Evolutionary conservation across 2,888 invertebrate genomes (phyloP), one percentile per base, ranked within the genome.

Genomic region (Tetheella fluctuosa): DNA sequence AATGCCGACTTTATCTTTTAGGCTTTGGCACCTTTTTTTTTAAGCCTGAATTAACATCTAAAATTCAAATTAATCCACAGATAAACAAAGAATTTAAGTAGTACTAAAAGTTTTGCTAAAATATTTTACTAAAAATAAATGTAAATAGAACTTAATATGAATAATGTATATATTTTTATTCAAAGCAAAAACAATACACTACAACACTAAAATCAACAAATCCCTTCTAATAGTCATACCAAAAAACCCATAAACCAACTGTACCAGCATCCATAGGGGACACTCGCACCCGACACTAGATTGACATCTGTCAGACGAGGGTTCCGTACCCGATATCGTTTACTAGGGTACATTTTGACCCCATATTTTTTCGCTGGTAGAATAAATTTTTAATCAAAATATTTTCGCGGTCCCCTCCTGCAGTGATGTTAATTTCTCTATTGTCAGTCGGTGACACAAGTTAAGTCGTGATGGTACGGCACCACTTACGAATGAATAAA

Each of bases 311-410:
- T 90, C 91, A 89, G 80, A 68, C 65, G 73, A 79, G 77, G 76
- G 76, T 66, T 70, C 62, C 63, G 57, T 59, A 65, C 67, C 61
- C 60, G 64, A 64, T 62, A 59, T 60, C 63, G 68, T 70, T 65
- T 39, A 39, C 39, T 39, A 71, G 79, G 80, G 79, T 73, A 62
- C 63, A 64, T 58, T 68, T 62, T 79, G 84, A 86, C 88, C 86
- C 85, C 81, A 81, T 76, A 78, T 77, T 81, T 78, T 83, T 79
- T 75, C 66, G 73, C 84, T 83, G 83, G 87, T 79, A 74, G 82
- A 86, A 88, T 91, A 89, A 87, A 90, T 90, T 91, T 91, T 91
- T 92, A 91, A 92, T 92, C 91, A 91, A 91, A 92, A 92, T 87
- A 91, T 90, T 90, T 89, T 83, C 73, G 76, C 73, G 79, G 76